Percentiles rank a stretch among this genome's conserved stretches.
Conservation (phyloP, 2,113 vertebrate genomes). For the Sturnira hondurensis region DNA sequence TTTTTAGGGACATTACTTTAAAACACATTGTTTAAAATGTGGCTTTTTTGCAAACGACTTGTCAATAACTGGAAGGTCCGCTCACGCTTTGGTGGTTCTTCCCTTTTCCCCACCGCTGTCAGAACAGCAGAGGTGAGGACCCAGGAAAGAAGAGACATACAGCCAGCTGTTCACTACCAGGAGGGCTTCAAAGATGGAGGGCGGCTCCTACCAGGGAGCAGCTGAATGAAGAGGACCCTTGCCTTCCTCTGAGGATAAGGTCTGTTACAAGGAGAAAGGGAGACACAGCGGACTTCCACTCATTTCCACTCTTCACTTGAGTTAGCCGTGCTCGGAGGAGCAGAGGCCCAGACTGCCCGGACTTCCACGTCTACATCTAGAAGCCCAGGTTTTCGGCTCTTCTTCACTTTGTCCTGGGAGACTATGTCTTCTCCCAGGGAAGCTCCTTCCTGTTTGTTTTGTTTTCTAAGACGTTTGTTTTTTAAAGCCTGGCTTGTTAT, state of each 20-base stretch:
- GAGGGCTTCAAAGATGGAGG: conserved; percentile 22
- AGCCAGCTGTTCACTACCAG: conserved; percentile 18
- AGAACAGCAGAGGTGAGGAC: conserved; percentile 78
- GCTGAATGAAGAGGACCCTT: conserved; percentile 22
- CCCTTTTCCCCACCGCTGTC: neutral
- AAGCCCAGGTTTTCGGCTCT: conserved; percentile 46
- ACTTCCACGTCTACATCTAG: neutral
- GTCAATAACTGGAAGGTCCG: neutral
- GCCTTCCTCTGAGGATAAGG: conserved; percentile 40
- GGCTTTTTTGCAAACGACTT: neutral
- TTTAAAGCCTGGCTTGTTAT: conserved; percentile 67
- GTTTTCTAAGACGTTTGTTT: conserved; percentile 69
- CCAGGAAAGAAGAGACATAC: conserved; percentile 78
- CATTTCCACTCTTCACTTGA: neutral
- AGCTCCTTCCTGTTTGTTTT: conserved; percentile 50
- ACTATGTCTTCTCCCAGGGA: conserved; percentile 43
- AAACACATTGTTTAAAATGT: conserved; percentile 2
- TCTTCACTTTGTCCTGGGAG: conserved; percentile 42
- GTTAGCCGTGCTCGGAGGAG: conserved; percentile 47
- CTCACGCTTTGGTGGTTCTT: conserved; percentile 35
- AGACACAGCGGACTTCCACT: conserved; percentile 13
- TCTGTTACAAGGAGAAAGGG: conserved; percentile 34
- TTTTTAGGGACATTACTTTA: neutral
- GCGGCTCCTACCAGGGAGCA: conserved; percentile 45
- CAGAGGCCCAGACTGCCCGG: conserved; percentile 41